Evolutionary conservation across 2,888 invertebrate species (phyloP).

Genomic region (Brachypterus glaber): DNA sequence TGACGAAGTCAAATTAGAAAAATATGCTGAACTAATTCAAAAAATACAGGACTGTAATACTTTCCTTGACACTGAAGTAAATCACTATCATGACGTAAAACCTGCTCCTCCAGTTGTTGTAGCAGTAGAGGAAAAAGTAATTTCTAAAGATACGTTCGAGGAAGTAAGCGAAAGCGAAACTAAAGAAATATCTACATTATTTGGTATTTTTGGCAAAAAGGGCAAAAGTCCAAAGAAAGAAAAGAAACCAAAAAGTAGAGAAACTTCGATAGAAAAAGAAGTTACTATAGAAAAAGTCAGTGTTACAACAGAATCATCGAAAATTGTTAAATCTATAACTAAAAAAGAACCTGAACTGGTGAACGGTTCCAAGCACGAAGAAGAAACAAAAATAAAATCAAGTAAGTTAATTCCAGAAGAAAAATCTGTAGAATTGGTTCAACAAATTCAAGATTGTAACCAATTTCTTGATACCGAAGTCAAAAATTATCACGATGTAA

Average conservation of each 20-base stretch:
- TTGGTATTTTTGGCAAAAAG: neutral
- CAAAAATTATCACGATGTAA: constrained; percentile 1
- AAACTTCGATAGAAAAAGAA: too few species aligned
- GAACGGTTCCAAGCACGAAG: constrained; percentile 2
- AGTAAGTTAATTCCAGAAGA: neutral
- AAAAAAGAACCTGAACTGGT: constrained; percentile 12
- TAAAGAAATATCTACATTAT: neutral
- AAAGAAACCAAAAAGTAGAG: too few species aligned
- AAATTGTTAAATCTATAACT: constrained; percentile 12
- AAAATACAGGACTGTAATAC: constrained; percentile 1
- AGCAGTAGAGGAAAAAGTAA: neutral
- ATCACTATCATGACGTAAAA: neutral
- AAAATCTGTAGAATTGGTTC: neutral
- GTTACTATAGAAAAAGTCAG: too few species aligned
- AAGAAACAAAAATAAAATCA: neutral
- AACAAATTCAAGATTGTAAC: constrained; percentile 1
- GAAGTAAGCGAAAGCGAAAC: constrained; percentile 3
- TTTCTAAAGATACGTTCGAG: constrained; percentile 4
- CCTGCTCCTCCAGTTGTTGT: neutral
- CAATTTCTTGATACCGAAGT: neutral
- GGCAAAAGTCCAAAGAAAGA: constrained; percentile 10
- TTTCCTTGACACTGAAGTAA: neutral
- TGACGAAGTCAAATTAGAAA: neutral
- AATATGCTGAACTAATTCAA: neutral
- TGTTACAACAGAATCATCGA: constrained; percentile 17